Evolutionary conservation across 2,888 invertebrate genomes (phyloP).

Genomic region (Abrostola tripartita): DNA sequence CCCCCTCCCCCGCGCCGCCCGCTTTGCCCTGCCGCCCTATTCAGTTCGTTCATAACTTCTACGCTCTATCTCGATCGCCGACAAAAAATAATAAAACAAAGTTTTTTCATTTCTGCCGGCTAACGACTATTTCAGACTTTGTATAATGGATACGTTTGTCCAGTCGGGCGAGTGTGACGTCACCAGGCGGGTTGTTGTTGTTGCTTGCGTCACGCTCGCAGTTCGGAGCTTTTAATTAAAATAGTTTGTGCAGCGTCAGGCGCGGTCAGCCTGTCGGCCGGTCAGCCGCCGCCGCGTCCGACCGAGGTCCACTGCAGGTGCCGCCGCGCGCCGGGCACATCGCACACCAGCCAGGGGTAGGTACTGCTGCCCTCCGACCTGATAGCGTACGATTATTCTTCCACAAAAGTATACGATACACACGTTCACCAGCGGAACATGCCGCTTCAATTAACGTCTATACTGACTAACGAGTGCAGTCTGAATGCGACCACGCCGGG

Average conservation of each 20-base stretch:
- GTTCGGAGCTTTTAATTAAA: neutral
- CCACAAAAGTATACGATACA: too few species aligned
- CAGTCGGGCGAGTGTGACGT: neutral
- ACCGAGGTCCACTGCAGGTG: too few species aligned
- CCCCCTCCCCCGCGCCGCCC: neutral
- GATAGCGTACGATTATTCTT: too few species aligned
- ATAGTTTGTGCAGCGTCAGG: neutral
- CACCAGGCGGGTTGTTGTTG: neutral
- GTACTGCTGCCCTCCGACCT: too few species aligned
- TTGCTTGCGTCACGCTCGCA: neutral
- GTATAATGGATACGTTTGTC: conserved; percentile 12
- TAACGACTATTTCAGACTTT: conserved; percentile 31
- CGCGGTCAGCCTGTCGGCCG: too few species aligned
- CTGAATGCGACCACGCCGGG: too few species aligned
- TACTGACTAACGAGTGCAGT: too few species aligned
- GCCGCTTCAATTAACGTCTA: too few species aligned
- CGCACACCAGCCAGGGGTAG: too few species aligned
- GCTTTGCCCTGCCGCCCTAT: neutral
- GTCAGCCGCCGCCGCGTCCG: too few species aligned
- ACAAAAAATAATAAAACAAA: conserved; percentile 37
- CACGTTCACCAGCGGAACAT: too few species aligned
- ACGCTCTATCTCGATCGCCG: conserved; percentile 13
- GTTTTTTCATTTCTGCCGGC: conserved; percentile 43
- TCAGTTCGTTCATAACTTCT: conserved; percentile 9
- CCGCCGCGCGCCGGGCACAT: too few species aligned